phyloP scores from a whole-genome alignment of 2,888 invertebrate species.

The Drosophila yooni region DNA sequence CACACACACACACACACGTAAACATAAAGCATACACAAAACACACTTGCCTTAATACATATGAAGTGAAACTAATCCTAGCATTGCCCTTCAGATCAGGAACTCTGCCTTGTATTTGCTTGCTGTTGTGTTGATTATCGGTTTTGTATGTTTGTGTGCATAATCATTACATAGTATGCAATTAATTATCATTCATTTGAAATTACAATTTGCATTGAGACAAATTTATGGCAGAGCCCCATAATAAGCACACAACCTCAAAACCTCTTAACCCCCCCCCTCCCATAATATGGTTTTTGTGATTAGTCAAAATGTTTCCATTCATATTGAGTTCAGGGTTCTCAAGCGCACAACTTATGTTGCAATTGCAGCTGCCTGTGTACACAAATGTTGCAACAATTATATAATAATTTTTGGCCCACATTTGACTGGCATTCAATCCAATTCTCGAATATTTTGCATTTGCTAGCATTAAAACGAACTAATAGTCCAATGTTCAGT shows the following conservation, averaged over 20 bases:
- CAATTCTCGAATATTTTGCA: slow-evolving; percentile 21
- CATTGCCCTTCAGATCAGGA: slow-evolving; percentile 49
- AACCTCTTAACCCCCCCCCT: slow-evolving; percentile 9
- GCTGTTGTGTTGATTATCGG: slow-evolving; percentile 71
- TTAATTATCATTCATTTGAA: slow-evolving; percentile 77
- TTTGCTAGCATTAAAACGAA: slow-evolving; percentile 22
- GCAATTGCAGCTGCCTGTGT: neutral
- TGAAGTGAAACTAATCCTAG: slow-evolving; percentile 58
- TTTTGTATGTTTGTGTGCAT: slow-evolving; percentile 29
- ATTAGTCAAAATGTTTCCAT: slow-evolving; percentile 16
- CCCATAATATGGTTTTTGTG: slow-evolving; percentile 36
- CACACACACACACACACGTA: slow-evolving; percentile 4
- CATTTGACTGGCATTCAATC: slow-evolving; percentile 38
- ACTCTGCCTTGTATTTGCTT: slow-evolving; percentile 60
- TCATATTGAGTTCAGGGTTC: slow-evolving; percentile 13
- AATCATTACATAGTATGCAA: slow-evolving; percentile 64
- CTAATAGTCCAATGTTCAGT: slow-evolving; percentile 29
- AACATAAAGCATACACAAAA: neutral
- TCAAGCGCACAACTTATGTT: slow-evolving; percentile 18
- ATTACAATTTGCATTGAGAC: slow-evolving; percentile 60
- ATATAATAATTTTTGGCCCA: slow-evolving; percentile 1
- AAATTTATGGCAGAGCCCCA: slow-evolving; percentile 43
- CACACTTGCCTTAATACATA: slow-evolving; percentile 17
- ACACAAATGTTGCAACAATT: slow-evolving; percentile 43
- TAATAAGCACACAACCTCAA: slow-evolving; percentile 11